These are phyloP conservation scores for Capitulum mitella DNA, from an alignment of 2,888 invertebrate species.

Conservation along the genomic window DNA sequence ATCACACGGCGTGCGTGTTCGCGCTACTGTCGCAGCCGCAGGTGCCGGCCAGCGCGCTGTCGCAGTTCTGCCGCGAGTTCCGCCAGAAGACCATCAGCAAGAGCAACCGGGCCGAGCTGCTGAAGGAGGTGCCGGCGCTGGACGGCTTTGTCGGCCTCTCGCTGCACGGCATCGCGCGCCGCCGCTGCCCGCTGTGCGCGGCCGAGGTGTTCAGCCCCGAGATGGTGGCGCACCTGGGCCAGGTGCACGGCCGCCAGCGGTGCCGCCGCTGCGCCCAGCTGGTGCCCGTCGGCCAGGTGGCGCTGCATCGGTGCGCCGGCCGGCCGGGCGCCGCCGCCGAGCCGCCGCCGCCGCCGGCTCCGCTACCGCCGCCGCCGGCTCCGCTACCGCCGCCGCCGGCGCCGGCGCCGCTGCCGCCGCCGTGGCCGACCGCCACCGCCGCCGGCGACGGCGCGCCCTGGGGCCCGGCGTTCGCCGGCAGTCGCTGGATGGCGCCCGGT, in stretches of 20 bases:
- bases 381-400: not conserved
- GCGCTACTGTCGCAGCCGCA: not conserved
- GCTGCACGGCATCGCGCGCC: conserved; percentile 7
- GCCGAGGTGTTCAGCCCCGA: not conserved
- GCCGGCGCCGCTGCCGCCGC: not conserved
- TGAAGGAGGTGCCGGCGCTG: conserved; percentile 4
- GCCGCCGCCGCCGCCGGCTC: not conserved
- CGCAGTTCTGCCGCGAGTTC: conserved; percentile 3
- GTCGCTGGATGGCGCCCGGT: not conserved
- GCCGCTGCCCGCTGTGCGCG: not conserved
- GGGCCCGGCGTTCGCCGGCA: not conserved
- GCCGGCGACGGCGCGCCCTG: not conserved
- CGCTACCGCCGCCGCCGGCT: not conserved
- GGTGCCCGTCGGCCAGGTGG: not conserved
- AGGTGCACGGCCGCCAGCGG: not conserved
- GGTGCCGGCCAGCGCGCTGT: not conserved
- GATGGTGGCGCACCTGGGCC: not conserved
- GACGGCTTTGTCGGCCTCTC: conserved; percentile 9
- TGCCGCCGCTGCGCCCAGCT: not conserved
- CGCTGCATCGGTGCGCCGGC: not conserved
- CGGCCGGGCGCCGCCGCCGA: not conserved
- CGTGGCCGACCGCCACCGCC: not conserved
- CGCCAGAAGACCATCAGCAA: conserved; percentile 11
- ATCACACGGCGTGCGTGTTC: conserved; percentile 11
- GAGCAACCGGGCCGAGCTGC: conserved; percentile 7